Evolutionary conservation across 2,888 invertebrate genomes (phyloP).

Genomic region (Electrophaes corylata): DNA sequence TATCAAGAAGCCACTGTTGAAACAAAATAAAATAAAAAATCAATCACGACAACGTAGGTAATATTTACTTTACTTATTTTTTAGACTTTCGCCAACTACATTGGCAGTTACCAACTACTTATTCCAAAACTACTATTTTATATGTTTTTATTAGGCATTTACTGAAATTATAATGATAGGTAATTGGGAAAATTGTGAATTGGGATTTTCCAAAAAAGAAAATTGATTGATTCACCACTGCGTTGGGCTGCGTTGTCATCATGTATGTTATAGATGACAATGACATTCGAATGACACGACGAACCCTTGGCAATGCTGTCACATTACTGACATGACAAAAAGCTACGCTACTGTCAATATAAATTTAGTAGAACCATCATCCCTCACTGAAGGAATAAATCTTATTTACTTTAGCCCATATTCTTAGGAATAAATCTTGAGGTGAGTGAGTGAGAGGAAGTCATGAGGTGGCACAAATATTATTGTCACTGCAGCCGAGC

Average conservation of each 20-base stretch:
- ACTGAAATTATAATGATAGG: conserved; percentile 7
- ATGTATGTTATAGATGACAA: not conserved
- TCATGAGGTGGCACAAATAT: too few species aligned
- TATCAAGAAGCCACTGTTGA: conserved; percentile 79
- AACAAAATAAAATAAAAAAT: conserved; percentile 78
- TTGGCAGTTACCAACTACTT: conserved; percentile 41
- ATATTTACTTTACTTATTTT: conserved; percentile 73
- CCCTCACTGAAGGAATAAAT: too few species aligned
- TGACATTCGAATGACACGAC: too few species aligned
- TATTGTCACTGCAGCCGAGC: too few species aligned
- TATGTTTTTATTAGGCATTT: conserved; percentile 23
- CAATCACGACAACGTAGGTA: conserved; percentile 65
- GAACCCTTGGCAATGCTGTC: too few species aligned
- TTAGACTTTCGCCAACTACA: conserved; percentile 51
- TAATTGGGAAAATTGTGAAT: conserved; percentile 34
- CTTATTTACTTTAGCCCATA: too few species aligned
- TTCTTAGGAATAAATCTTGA: too few species aligned
- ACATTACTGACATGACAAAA: too few species aligned
- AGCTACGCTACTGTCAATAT: not conserved
- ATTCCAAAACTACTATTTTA: conserved; percentile 34
- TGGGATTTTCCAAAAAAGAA: conserved; percentile 50
- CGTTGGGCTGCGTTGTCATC: not conserved
- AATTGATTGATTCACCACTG: conserved; percentile 38
- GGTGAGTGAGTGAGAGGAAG: too few species aligned
- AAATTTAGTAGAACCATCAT: too few species aligned